A percentile compares a stretch with the other conserved stretches of the same genome.
These are phyloP conservation scores for Actinia tenebrosa DNA, from an alignment of 64 coral and sea anemone species.

Conservation along the genomic window DNA sequence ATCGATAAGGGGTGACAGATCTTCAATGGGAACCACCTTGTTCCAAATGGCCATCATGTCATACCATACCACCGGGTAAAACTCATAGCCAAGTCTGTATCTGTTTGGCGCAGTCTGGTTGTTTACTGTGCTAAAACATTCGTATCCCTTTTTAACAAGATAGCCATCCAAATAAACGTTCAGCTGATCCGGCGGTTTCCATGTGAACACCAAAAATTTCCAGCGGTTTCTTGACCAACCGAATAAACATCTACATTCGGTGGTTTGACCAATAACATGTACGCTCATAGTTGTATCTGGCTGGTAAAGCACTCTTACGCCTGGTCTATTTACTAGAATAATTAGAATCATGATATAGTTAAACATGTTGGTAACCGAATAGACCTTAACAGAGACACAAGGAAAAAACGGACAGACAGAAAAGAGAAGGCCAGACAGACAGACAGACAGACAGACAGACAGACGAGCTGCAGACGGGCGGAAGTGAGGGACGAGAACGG, in stretches of 20 bases:
- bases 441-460: background rate
- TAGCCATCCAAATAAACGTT: background rate
- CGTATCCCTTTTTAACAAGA: background rate
- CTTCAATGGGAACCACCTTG: background rate
- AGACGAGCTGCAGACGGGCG: too few species aligned
- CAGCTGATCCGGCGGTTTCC: background rate
- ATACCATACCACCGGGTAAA: background rate
- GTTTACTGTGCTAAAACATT: background rate
- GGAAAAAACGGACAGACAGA: too few species aligned
- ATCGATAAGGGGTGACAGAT: background rate
- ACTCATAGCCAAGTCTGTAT: background rate
- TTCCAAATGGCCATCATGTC: background rate
- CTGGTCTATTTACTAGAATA: background rate
- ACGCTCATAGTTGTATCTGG: background rate
- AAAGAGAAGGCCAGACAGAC: background rate
- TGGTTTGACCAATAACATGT: background rate
- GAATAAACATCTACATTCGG: background rate
- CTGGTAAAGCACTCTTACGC: background rate
- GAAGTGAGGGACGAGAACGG: too few species aligned
- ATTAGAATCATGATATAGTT: background rate
- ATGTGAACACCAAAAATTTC: background rate
- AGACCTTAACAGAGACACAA: too few species aligned
- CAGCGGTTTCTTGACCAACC: background rate
- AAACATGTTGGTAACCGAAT: too few species aligned
- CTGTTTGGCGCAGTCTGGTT: background rate